Conservation (phyloP, 92 coral and sea anemone genomes). For the Metridium senile region DNA sequence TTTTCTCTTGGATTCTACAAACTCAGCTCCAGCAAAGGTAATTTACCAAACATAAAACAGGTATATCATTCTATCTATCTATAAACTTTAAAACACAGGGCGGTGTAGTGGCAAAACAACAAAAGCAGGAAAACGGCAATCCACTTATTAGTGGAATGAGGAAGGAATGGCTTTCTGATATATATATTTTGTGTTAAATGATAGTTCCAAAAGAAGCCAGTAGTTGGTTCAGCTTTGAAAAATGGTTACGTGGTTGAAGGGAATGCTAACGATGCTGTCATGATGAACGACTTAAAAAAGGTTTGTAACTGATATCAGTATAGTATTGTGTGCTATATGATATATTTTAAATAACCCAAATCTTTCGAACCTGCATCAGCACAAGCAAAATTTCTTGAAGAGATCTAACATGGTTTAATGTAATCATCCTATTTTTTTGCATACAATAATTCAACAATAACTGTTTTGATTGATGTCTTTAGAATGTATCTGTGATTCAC, state of each 20-base stretch:
- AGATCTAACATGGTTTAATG: not conserved
- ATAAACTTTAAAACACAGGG: not conserved
- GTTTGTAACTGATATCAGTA: not conserved
- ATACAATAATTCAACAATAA: not conserved
- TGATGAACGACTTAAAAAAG: not conserved
- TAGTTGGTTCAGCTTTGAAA: not conserved
- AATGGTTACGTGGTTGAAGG: not conserved
- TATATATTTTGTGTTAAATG: too few species aligned
- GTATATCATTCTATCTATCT: not conserved
- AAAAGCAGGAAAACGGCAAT: too few species aligned
- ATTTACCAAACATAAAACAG: not conserved
- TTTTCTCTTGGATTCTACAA: not conserved
- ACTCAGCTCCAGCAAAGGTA: not conserved
- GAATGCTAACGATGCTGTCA: not conserved
- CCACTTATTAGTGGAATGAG: not conserved
- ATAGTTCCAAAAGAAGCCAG: too few species aligned
- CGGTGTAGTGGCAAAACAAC: too few species aligned
- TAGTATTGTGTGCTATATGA: not conserved
- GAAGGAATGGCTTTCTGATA: too few species aligned
- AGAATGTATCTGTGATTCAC: conserved; percentile 17
- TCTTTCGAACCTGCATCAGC: too few species aligned
- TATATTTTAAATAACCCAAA: too few species aligned
- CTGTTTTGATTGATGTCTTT: too few species aligned
- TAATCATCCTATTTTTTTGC: not conserved
- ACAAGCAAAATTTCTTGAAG: too few species aligned